Conservation (phyloP, 2,113 vertebrate species). For the Strix aluco region DNA sequence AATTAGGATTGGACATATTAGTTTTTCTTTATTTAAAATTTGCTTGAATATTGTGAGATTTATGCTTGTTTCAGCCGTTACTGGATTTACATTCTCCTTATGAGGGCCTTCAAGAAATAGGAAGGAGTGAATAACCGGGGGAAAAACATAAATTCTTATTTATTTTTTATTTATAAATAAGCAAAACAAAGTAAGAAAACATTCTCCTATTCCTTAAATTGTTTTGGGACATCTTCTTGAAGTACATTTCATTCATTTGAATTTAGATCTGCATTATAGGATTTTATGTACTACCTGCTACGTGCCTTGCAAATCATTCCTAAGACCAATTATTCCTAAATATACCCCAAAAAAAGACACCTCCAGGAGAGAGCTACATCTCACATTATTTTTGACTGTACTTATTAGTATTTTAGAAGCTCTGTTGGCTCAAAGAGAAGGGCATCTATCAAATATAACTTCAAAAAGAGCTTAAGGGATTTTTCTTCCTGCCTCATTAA, state of each 20-base stretch:
- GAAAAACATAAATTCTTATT: not conserved
- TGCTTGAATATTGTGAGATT: not conserved
- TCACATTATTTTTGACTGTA: not conserved
- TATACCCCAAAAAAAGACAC: not conserved
- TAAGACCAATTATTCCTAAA: not conserved
- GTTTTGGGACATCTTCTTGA: not conserved
- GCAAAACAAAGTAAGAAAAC: not conserved
- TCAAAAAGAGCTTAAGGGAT: not conserved
- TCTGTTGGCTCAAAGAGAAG: not conserved
- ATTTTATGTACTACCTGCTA: not conserved
- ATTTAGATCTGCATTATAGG: not conserved
- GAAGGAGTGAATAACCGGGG: not conserved
- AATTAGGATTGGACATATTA: not conserved
- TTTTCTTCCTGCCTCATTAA: not conserved
- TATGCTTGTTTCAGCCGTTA: not conserved
- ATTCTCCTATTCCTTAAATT: not conserved
- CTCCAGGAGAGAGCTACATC: not conserved
- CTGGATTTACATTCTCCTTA: not conserved
- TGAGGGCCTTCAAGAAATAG: not conserved
- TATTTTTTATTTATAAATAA: not conserved
- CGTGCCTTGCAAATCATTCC: not conserved
- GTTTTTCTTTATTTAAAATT: not conserved
- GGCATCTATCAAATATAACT: not conserved
- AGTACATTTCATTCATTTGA: not conserved
- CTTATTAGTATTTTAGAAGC: not conserved